Base-by-base conservation (phyloP, 2,797 vertebrate genomes). In the Eulemur mongoz region DNA sequence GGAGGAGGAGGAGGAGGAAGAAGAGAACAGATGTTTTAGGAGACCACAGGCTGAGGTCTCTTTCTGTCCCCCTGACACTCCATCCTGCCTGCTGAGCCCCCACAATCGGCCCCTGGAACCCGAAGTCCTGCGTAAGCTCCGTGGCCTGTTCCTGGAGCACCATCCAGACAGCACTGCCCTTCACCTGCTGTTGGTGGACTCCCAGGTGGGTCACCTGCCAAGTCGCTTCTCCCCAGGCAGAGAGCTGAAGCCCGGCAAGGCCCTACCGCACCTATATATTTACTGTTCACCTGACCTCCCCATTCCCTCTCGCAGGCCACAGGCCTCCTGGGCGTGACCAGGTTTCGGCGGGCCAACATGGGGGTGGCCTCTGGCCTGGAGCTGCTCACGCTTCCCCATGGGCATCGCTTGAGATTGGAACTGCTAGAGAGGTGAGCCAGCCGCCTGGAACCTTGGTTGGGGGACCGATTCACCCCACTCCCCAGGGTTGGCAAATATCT, bases 361-460 rank as follows among this genome's bases (percentile, higher is more conserved):
- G 99, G 99, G 82, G 99, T 99, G 30, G 96, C 63, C 52, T 99
- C 99, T 0, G 99, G 99, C 52, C 97, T 99, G 98, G 99, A 99
- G 98, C 99, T 99, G 6, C 98, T 99, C 95, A 99, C 99, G 0
- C 98, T 99, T 80, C 99, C 99, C n/a, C 99, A 99, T 0, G 99
- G 99, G 50, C 98, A 97, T 70, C 99, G 99, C 94, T 96, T 99
- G 90, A 98, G 99, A 89, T 97, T 98, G 97, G 99, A 99, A 94
- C 98, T 99, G 88, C 97, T 99, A 93, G 99, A 99, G 98, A 99
- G 99, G 99, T 99, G 65, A 97, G 92, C 40, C 30, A 35, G 80
- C 63, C 9, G 2, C 84, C 32, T 61, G 83, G 50, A 84, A 80
- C 61, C 57, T 32, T 30, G 67, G 54, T 6, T 35, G 1, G 13